Conservation (phyloP, 2,888 invertebrate species). For the Candidula unifasciata region DNA sequence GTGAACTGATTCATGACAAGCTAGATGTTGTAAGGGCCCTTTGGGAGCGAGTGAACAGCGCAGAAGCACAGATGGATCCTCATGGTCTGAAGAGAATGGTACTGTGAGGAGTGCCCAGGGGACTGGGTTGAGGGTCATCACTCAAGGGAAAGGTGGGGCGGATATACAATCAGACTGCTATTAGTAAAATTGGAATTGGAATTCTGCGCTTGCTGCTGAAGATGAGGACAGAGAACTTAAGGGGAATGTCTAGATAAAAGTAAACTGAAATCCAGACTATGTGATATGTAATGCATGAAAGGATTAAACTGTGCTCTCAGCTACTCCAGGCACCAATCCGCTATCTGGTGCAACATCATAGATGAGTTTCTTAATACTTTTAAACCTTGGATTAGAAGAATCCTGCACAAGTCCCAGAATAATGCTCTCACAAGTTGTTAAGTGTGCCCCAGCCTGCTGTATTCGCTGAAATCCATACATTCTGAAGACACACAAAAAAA, state of each 20-base stretch:
- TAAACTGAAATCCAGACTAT: background rate
- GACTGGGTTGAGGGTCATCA: no score
- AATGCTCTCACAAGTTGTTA: conserved; percentile 77
- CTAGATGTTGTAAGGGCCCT: no score
- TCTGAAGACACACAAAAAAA: conserved; percentile 60
- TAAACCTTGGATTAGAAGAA: conserved; percentile 76
- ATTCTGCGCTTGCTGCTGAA: no score
- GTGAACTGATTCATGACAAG: no score
- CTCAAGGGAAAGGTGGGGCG: no score
- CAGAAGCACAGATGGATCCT: no score
- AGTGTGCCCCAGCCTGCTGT: conserved; percentile 74
- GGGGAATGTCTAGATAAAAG: background rate
- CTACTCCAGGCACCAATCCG: conserved; percentile 65
- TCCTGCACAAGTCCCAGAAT: conserved; percentile 72
- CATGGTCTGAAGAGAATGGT: no score
- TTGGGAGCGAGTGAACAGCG: no score
- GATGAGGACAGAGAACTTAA: no score
- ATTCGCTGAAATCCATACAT: conserved; percentile 76
- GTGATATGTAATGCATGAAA: background rate
- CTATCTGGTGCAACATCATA: conserved; percentile 76
- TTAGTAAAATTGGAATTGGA: no score
- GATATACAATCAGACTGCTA: no score
- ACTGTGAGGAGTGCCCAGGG: no score
- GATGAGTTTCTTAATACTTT: conserved; percentile 76
- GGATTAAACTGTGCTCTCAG: background rate